Percentiles rank a stretch among this genome's conserved stretches.
Evolutionary conservation across 1,140 invertebrate genomes (phyloP).

Genomic region (Chlorops oryzae): DNA sequence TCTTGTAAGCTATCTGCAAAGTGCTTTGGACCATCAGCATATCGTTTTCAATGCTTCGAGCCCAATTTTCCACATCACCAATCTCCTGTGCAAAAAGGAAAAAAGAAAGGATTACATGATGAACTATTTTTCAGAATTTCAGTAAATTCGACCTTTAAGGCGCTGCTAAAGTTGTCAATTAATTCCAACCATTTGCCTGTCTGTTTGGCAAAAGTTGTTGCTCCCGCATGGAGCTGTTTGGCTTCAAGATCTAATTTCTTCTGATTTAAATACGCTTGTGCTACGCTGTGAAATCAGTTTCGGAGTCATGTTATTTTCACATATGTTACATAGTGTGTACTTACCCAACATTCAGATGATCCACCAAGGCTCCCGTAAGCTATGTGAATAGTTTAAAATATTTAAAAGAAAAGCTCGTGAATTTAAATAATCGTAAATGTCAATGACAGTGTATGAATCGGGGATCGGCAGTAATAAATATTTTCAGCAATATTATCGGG

Average conservation of each 20-base stretch:
- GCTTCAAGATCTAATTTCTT: constrained; percentile 95
- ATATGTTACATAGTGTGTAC: constrained; percentile 13
- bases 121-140: neutral
- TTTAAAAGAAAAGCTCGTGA: too few species aligned
- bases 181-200: constrained; percentile 92
- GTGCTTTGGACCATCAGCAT: constrained; percentile 89
- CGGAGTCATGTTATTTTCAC: neutral
- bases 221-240: constrained; percentile 90
- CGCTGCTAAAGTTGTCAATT: constrained; percentile 91
- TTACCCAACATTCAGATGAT: constrained; percentile 96
- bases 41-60: constrained; percentile 92
- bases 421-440: too few species aligned
- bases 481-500: too few species aligned
- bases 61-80: constrained; percentile 98
- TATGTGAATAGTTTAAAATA: too few species aligned
- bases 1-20: constrained; percentile 92
- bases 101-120: neutral
- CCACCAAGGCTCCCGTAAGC: constrained; percentile 88
- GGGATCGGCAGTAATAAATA: too few species aligned
- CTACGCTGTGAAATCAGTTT: constrained; percentile 59
- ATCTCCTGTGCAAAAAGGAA: constrained; percentile 63
- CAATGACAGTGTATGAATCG: too few species aligned
- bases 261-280: constrained; percentile 97
- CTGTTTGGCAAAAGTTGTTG: constrained; percentile 91
- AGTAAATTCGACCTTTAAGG: constrained; percentile 60